Percentiles rank a stretch among this genome's conserved stretches.
phyloP scores from a whole-genome alignment of 2,888 invertebrate species.

The Salticus scenicus region DNA sequence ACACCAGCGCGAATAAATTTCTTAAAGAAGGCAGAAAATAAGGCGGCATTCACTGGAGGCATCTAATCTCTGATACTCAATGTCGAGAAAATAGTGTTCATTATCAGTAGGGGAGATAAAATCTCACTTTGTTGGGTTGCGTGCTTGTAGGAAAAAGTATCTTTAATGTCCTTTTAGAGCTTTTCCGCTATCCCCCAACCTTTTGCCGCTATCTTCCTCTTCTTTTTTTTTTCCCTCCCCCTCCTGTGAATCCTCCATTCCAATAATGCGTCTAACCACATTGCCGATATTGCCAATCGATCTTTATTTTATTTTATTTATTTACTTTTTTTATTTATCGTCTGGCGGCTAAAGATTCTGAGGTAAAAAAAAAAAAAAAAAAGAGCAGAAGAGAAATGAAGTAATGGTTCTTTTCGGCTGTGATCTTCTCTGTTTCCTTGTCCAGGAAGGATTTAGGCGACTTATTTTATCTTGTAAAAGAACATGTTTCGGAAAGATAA shows the following conservation, averaged over 20 bases:
- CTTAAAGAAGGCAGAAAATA: no score
- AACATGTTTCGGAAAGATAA: neutral
- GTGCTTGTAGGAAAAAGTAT: slow-evolving; percentile 26
- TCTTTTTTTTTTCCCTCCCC: slow-evolving; percentile 19
- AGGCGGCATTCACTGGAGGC: no score
- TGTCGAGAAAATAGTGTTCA: slow-evolving; percentile 39
- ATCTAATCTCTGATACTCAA: slow-evolving; percentile 40
- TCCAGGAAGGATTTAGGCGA: neutral
- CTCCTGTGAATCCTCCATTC: slow-evolving; percentile 53
- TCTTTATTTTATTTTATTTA: slow-evolving; percentile 18
- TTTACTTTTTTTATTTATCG: slow-evolving; percentile 9
- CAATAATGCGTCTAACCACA: slow-evolving; percentile 57
- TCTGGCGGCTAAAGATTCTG: slow-evolving; percentile 4
- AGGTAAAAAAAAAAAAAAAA: neutral
- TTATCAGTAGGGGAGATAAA: slow-evolving; percentile 44
- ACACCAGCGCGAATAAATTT: no score
- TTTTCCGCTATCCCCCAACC: neutral
- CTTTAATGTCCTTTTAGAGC: slow-evolving; percentile 32
- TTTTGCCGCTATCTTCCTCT: slow-evolving; percentile 7
- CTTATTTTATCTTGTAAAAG: slow-evolving; percentile 15
- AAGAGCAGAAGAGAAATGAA: neutral
- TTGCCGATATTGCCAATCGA: slow-evolving; percentile 63
- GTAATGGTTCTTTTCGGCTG: slow-evolving; percentile 33
- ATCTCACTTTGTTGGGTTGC: slow-evolving; percentile 36
- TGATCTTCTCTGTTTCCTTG: neutral